A percentile compares a stretch with the other conserved stretches of the same genome.
phyloP scores from a whole-genome alignment of 2,113 vertebrate genomes.

The Sinocyclocheilus anophthalmus region DNA sequence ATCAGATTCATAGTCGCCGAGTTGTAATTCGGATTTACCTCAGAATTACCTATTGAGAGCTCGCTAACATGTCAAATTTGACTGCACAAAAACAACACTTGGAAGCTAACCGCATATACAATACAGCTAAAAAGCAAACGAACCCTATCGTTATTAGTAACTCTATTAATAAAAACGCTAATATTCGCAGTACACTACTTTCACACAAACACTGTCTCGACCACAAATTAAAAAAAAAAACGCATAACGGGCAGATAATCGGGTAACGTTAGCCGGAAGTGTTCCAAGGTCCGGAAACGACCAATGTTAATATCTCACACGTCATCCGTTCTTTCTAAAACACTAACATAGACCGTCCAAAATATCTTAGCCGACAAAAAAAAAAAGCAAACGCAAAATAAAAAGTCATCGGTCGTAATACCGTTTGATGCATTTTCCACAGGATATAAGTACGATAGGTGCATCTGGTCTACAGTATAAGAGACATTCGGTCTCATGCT shows the following conservation, averaged over 20 bases:
- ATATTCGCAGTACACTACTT: not conserved
- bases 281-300: constrained; percentile 77
- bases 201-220: not conserved
- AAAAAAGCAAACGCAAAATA: constrained; percentile 44
- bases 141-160: not conserved
- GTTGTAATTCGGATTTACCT: not conserved
- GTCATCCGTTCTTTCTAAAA: constrained; percentile 75
- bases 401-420: constrained; percentile 45
- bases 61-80: not conserved
- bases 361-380: constrained; percentile 66
- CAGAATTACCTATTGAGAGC: not conserved
- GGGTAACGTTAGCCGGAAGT: constrained; percentile 73
- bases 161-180: not conserved
- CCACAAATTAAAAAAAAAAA: not conserved
- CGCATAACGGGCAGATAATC: not conserved
- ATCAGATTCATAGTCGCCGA: not conserved
- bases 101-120: not conserved
- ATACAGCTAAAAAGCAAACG: not conserved
- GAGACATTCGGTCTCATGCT: constrained; percentile 56
- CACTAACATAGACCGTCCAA: constrained; percentile 66
- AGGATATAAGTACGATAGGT: constrained; percentile 44
- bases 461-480: constrained; percentile 56
- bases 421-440: constrained; percentile 34
- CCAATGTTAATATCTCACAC: constrained; percentile 77
- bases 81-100: not conserved